Conservation (phyloP, 2,113 vertebrate genomes). For the Boleophthalmus pectinirostris region DNA sequence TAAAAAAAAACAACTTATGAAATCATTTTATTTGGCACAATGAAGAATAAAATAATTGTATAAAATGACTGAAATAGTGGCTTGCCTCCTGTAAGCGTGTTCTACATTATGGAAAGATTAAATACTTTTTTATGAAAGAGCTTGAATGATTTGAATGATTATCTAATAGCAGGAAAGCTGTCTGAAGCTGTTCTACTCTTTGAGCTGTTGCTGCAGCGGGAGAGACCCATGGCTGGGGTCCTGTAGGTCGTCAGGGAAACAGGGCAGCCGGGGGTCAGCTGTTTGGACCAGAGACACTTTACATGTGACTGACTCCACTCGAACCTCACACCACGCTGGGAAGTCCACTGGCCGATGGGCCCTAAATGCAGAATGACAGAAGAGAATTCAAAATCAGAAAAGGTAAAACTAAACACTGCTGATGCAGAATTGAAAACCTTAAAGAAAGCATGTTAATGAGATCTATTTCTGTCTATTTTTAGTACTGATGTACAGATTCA, state of each 20-base stretch:
- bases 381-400: neutral
- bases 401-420: too few species aligned
- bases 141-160: constrained; percentile 14
- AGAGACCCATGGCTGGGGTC: constrained; percentile 63
- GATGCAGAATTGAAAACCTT: too few species aligned
- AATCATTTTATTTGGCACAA: neutral
- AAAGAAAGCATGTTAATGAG: too few species aligned
- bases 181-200: constrained; percentile 33
- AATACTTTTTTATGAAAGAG: neutral
- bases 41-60: too few species aligned
- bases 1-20: too few species aligned
- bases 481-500: too few species aligned
- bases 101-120: neutral
- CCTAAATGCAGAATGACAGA: constrained; percentile 58
- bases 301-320: constrained; percentile 83
- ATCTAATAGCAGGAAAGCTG: constrained; percentile 15
- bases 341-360: constrained; percentile 92
- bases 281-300: constrained; percentile 86
- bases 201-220: constrained; percentile 50
- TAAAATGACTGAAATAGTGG: neutral
- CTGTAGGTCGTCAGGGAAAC: constrained; percentile 58
- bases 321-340: constrained; percentile 86
- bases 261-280: constrained; percentile 83
- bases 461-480: too few species aligned
- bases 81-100: neutral